phyloP scores from a whole-genome alignment of 2,888 invertebrate species.

The Lymantria dispar region DNA sequence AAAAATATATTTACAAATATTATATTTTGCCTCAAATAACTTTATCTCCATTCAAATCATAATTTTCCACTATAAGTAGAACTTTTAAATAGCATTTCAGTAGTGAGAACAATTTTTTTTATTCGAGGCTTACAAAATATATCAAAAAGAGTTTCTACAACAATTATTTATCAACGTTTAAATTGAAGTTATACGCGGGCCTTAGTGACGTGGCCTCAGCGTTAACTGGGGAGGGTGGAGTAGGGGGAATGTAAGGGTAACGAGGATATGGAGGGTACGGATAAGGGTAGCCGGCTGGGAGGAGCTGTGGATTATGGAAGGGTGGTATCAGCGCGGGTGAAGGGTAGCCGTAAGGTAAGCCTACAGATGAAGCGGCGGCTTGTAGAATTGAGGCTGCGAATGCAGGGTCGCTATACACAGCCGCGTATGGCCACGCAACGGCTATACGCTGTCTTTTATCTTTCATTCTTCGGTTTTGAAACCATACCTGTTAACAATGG shows the following conservation, averaged over 20 bases:
- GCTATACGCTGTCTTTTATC: slow-evolving; percentile 98
- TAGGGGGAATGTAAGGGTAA: slow-evolving; percentile 81
- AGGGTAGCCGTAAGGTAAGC: slow-evolving; percentile 84
- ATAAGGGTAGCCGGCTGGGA: slow-evolving; percentile 81
- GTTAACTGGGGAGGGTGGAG: slow-evolving; percentile 70
- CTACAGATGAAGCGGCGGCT: slow-evolving; percentile 90
- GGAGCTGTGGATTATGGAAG: slow-evolving; percentile 80
- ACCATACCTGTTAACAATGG: slow-evolving; percentile 91
- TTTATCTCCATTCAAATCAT: background rate
- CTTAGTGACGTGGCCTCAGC: slow-evolving; percentile 66
- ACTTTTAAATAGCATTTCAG: too few relatives aligned
- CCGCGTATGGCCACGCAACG: slow-evolving; percentile 97
- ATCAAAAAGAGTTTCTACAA: background rate
- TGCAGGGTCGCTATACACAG: slow-evolving; percentile 96
- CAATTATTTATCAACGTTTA: slow-evolving; percentile 72
- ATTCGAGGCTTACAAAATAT: background rate
- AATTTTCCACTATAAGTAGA: background rate
- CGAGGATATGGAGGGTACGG: slow-evolving; percentile 80
- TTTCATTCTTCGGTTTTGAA: slow-evolving; percentile 98
- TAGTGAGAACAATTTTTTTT: slow-evolving; percentile 2
- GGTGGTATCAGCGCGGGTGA: slow-evolving; percentile 82
- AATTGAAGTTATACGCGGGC: slow-evolving; percentile 76
- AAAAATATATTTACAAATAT: slow-evolving; percentile 25
- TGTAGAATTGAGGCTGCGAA: slow-evolving; percentile 96
- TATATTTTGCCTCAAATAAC: slow-evolving; percentile 23